Conservation (phyloP, 2,113 vertebrate species). For the Cephalopholis sonnerati region DNA sequence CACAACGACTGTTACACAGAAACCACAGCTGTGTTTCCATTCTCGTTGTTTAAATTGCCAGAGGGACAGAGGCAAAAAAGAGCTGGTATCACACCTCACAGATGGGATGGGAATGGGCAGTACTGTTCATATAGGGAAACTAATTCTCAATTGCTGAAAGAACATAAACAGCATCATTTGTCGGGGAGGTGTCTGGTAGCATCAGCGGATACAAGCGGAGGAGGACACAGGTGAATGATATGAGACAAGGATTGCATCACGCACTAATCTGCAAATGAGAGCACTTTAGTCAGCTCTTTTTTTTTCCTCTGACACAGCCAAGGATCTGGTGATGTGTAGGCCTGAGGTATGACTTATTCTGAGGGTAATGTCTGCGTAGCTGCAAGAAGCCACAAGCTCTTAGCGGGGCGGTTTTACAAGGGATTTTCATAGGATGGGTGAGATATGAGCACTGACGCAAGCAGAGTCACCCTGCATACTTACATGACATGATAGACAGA, state of each 20-base stretch:
- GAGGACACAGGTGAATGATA: constrained; percentile 4
- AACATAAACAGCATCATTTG: constrained; percentile 34
- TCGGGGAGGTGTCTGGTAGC: constrained; percentile 10
- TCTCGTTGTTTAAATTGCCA: constrained; percentile 61
- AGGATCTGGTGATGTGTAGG: neutral
- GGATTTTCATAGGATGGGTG: constrained; percentile 8
- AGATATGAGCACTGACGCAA: neutral
- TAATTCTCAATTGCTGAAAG: constrained; percentile 28
- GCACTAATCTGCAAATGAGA: neutral
- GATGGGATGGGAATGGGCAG: constrained; percentile 16
- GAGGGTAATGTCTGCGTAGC: neutral
- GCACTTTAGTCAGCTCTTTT: neutral
- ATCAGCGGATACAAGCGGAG: neutral
- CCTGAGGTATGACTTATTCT: constrained; percentile 13
- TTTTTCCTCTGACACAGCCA: neutral
- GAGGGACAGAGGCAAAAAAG: constrained; percentile 38
- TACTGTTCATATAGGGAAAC: constrained; percentile 32
- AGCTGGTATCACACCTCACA: constrained; percentile 52
- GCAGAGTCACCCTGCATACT: neutral
- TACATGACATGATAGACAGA: neutral
- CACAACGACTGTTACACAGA: constrained; percentile 7
- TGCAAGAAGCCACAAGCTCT: constrained; percentile 8
- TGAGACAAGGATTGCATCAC: neutral
- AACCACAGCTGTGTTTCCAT: constrained; percentile 61
- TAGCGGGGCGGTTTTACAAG: neutral